Base-by-base conservation (phyloP, 2,113 vertebrate genomes). In the Toxotes jaculatrix region DNA sequence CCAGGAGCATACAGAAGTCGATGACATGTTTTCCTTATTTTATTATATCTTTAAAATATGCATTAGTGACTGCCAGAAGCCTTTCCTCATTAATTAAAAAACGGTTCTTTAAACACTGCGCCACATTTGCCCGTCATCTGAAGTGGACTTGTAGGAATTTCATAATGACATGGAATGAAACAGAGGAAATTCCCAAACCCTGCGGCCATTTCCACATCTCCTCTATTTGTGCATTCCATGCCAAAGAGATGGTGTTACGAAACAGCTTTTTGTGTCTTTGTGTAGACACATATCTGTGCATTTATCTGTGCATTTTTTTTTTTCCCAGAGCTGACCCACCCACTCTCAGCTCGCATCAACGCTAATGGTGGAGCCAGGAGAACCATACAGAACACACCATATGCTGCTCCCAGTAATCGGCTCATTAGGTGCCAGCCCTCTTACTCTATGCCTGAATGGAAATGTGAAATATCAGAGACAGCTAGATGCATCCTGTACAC, bases 371-470 rank as follows among this genome's bases (percentile, higher is more conserved):
- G 68, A 82, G 90, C 77, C 84, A 84, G 84, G 66, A 91, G 90
- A 92, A 89, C 73, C 83, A 75, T 86, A 88, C 74, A 80, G 84
- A 87, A 89, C 74, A 72, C 63, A 53, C 93, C 92, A 94, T 95
- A 93, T 94, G 92, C 88, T 93, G 81, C 77, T 87, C 77, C 60
- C 76, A 77, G 85, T 87, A 82, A 85, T 86, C 83, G 74, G 87
- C 92, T 95, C 92, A 79, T 94, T 94, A 93, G 89, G 82, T 85
- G 84, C 72, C 84, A 92, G 82, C 79, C 89, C 80, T 85, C 85
- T 90, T 86, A 78, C 72, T 80, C 85, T 79, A 76, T 77, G 87
- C 69, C 82, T 83, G 79, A 87, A 90, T 81, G 80, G 57, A 87
- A 87, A 79, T 79, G 71, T 88, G 82, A 81, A 85, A 77, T 51